These are phyloP conservation scores for Drosophila subobscura DNA, from an alignment of 1,140 invertebrate genomes.

Conservation along the genomic window DNA sequence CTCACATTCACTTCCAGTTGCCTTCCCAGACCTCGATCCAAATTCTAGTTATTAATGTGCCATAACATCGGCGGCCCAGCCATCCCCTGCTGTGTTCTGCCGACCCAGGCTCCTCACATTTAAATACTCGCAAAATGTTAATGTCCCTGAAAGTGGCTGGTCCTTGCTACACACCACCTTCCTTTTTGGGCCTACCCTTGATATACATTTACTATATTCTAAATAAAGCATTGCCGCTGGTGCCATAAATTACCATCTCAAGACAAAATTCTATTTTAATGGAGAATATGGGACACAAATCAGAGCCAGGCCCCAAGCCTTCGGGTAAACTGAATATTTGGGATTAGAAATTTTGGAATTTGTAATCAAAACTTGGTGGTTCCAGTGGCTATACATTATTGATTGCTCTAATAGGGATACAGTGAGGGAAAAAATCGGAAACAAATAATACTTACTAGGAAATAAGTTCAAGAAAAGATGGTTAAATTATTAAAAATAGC, in stretches of 20 bases:
- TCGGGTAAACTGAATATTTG: not conserved
- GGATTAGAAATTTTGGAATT: conserved; percentile 25
- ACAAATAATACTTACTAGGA: no score
- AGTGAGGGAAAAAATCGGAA: no score
- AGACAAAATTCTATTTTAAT: conserved; percentile 10
- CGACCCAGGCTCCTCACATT: conserved; percentile 25
- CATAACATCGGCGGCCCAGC: conserved; percentile 49
- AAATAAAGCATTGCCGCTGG: conserved; percentile 8
- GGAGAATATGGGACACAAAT: conserved; percentile 1
- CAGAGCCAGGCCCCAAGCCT: conserved; percentile 1
- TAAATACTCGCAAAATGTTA: conserved; percentile 39
- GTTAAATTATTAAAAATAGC: no score
- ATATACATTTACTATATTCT: conserved; percentile 41
- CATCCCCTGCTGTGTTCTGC: conserved; percentile 14
- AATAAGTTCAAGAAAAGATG: no score
- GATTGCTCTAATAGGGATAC: conserved; percentile 16
- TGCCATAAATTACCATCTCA: not conserved
- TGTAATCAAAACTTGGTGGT: conserved; percentile 13
- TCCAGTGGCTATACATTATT: conserved; percentile 30
- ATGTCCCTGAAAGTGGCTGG: conserved; percentile 12
- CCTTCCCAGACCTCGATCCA: no score
- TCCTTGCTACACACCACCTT: not conserved
- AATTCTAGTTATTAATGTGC: conserved; percentile 65
- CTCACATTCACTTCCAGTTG: not conserved
- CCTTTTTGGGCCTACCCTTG: not conserved